Base-by-base conservation (phyloP, 2,797 vertebrate genomes). In the Brachyrhaphis roseni region DNA sequence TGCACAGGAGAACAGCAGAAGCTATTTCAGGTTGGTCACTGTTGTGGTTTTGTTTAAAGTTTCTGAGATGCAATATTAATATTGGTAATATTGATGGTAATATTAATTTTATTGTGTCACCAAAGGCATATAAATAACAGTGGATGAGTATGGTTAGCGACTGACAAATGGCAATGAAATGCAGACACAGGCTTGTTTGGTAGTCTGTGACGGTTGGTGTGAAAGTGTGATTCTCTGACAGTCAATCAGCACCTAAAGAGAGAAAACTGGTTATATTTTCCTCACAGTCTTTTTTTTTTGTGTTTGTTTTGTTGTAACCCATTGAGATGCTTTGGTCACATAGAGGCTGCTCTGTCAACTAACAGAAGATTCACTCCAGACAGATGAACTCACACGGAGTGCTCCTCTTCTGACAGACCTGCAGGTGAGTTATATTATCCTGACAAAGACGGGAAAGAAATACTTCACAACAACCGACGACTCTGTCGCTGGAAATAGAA, bases 401-500 rank as follows among this genome's bases (percentile, higher is more conserved):
- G 66, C 51, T 74, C 5, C 15, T 70, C 73, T 72, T 73, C 59
- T 83, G 72, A 76, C 74, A 74, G 55, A 78, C 68, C 84, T 80
- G 75, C 81, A 76, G 76, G 12, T 78, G 15, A 71, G 49, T 86
- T 81, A 82, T 84, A 71, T 78, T 87, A 80, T 66, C 80, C 74
- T 81, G 75, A 84, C 82, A 86, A 81, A 73, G 34, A 71, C 23
- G 11, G 43, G 59, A n/a, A 45, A 75, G 47, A 62, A 80, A 79
- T 31, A 71, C 84, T 83, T 87, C 47, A 81, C 57, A 80, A 82
- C 82, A 72, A 79, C 79, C 79, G 73, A 77, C 57, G 78, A 62
- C 70, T 90, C 82, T 78, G 34, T 43, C 59, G 82, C 87, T 87
- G 76, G 79, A 90, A 92, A 93, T 90, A 93, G 89, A 79, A 82